Percentiles rank a stretch among this genome's conserved stretches.
Conservation (phyloP, 2,113 vertebrate species). For the Sinocyclocheilus maitianheensis region DNA sequence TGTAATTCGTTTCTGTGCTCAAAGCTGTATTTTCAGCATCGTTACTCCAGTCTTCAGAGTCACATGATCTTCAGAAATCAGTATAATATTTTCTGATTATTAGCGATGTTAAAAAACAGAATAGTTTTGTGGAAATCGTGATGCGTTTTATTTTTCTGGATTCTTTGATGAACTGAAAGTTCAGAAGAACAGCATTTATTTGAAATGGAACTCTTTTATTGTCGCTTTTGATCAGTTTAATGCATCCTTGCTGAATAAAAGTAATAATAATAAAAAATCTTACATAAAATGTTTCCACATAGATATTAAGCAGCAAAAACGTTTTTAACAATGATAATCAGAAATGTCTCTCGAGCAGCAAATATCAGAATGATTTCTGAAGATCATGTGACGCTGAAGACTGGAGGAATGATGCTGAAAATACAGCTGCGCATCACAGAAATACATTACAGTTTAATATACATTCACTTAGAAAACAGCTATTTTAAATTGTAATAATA, state of each 20-base stretch:
- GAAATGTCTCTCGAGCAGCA: not conserved
- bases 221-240: too few relatives aligned
- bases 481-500: not conserved
- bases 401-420: not conserved
- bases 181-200: too few relatives aligned
- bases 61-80: not conserved
- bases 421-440: not conserved
- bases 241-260: too few relatives aligned
- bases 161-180: too few relatives aligned
- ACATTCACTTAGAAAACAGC: not conserved
- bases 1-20: not conserved
- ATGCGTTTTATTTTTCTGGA: too few relatives aligned
- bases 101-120: too few relatives aligned
- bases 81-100: not conserved
- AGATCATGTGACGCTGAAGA: slow-evolving; percentile 8
- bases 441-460: not conserved
- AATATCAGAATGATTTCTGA: not conserved
- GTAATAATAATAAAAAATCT: too few relatives aligned
- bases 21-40: not conserved
- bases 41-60: not conserved
- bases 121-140: not conserved
- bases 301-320: not conserved
- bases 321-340: not conserved
- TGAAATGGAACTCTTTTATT: not conserved
- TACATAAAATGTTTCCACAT: too few relatives aligned